A percentile compares a stretch with the other conserved stretches of the same genome.
Evolutionary conservation across 2,797 vertebrate genomes (phyloP).

Genomic region (Lutjanus campechanus): DNA sequence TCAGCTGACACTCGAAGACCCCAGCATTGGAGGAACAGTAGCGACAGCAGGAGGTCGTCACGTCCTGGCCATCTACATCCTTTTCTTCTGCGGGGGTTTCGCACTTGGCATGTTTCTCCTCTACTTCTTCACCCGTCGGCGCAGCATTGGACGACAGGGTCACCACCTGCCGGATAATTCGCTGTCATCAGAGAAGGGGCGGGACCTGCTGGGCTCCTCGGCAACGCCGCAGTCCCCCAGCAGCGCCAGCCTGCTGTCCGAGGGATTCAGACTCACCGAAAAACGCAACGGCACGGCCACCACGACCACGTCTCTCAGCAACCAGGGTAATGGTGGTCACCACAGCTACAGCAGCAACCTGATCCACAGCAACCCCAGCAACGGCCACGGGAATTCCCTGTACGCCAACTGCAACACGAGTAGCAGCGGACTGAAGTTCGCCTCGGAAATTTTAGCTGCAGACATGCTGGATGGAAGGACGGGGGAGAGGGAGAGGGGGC

Average conservation of each 20-base stretch:
- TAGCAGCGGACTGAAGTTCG: slow-evolving; percentile 69
- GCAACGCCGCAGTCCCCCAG: slow-evolving; percentile 89
- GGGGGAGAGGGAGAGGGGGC: slow-evolving; percentile 65
- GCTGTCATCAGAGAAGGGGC: slow-evolving; percentile 81
- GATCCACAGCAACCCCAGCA: slow-evolving; percentile 64
- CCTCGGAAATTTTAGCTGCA: slow-evolving; percentile 69
- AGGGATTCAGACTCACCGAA: slow-evolving; percentile 84
- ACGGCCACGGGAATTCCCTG: slow-evolving; percentile 66
- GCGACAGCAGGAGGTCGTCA: slow-evolving; percentile 60
- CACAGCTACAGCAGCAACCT: slow-evolving; percentile 65
- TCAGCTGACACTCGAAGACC: slow-evolving; percentile 79
- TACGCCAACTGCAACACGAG: slow-evolving; percentile 73
- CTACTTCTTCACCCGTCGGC: slow-evolving; percentile 53
- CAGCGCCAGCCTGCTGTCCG: slow-evolving; percentile 87
- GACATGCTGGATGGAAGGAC: slow-evolving; percentile 73
- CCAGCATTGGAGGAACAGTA: slow-evolving; percentile 47
- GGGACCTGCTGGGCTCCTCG: slow-evolving; percentile 86
- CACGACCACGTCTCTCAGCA: slow-evolving; percentile 68
- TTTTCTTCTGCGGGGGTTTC: slow-evolving; percentile 76
- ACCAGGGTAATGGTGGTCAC: slow-evolving; percentile 80
- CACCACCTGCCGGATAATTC: slow-evolving; percentile 72
- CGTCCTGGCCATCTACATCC: slow-evolving; percentile 84
- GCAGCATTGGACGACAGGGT: slow-evolving; percentile 23
- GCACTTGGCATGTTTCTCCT: slow-evolving; percentile 35
- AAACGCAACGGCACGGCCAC: slow-evolving; percentile 86